A percentile compares a stretch with the other conserved stretches of the same genome.
phyloP scores from a whole-genome alignment of 1,140 invertebrate genomes.

The Drosophila auraria region DNA sequence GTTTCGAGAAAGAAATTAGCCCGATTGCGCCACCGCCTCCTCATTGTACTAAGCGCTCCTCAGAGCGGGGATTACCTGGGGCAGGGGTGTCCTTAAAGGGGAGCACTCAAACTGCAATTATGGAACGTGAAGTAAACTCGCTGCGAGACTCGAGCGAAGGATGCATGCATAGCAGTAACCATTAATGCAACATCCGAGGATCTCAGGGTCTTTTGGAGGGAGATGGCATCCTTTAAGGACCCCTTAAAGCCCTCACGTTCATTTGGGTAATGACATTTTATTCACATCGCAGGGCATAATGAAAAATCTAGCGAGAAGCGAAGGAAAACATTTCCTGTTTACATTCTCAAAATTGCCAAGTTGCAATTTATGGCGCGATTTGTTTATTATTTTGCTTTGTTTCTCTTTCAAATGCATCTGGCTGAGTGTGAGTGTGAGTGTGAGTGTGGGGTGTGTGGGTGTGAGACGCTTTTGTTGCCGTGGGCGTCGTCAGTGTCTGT shows the following conservation, averaged over 20 bases:
- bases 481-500: background rate
- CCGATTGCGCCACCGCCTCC: constrained; percentile 30
- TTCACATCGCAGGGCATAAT: constrained; percentile 19
- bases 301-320: constrained; percentile 43
- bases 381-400: constrained; percentile 61
- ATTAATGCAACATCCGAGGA: constrained; percentile 30
- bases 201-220: background rate
- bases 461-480: constrained; percentile 31
- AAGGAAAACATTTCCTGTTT: constrained; percentile 79
- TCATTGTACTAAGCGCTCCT: constrained; percentile 23
- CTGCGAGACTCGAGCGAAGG: constrained; percentile 18
- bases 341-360: constrained; percentile 73
- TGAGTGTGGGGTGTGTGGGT: constrained; percentile 8
- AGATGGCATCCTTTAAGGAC: constrained; percentile 15
- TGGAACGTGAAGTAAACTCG: constrained; percentile 48
- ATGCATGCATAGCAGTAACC: constrained; percentile 22
- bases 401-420: constrained; percentile 42
- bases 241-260: constrained; percentile 28
- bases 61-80: background rate
- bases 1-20: constrained; percentile 66
- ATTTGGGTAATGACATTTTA: constrained; percentile 50
- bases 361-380: constrained; percentile 77
- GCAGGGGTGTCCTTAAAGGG: background rate
- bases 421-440: background rate
- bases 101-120: constrained; percentile 66